Evolutionary conservation across 2,888 invertebrate genomes (phyloP).

Genomic region (Alsophila aescularia): DNA sequence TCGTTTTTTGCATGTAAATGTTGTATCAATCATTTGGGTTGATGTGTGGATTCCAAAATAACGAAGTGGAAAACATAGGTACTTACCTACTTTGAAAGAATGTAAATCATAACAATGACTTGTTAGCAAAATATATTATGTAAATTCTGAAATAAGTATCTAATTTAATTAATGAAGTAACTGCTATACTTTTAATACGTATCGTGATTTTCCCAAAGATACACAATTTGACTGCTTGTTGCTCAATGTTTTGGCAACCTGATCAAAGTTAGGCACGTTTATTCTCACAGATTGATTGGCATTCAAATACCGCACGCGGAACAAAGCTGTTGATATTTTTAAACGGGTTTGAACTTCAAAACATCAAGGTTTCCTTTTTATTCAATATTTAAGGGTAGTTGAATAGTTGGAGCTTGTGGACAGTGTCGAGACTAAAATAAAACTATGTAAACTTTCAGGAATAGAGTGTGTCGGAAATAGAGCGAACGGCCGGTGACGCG

Average conservation of each 20-base stretch:
- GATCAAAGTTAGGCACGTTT: conserved; percentile 46
- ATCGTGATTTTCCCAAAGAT: conserved; percentile 10
- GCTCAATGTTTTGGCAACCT: conserved; percentile 44
- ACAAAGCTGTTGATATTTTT: conserved; percentile 30
- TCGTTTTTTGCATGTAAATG: too few species aligned
- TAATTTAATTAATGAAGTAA: too few species aligned
- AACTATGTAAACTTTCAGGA: conserved; percentile 82
- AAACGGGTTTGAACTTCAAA: conserved; percentile 31
- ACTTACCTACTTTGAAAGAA: too few species aligned
- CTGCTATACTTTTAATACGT: not conserved
- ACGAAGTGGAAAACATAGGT: too few species aligned
- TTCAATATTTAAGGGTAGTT: conserved; percentile 21
- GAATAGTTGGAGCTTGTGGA: conserved; percentile 54
- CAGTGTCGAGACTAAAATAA: conserved; percentile 73
- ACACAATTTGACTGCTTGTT: conserved; percentile 29
- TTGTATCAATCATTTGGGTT: too few species aligned
- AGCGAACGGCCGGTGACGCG: conserved; percentile 65
- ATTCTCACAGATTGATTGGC: conserved; percentile 34
- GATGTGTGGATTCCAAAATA: too few species aligned
- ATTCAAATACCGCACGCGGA: conserved; percentile 36
- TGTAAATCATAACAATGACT: too few species aligned
- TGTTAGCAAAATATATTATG: too few species aligned
- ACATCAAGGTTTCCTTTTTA: conserved; percentile 22
- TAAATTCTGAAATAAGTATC: too few species aligned
- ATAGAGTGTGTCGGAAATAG: conserved; percentile 75